Conservation (phyloP, 2,113 vertebrate species). For the Argyrosomus japonicus region DNA sequence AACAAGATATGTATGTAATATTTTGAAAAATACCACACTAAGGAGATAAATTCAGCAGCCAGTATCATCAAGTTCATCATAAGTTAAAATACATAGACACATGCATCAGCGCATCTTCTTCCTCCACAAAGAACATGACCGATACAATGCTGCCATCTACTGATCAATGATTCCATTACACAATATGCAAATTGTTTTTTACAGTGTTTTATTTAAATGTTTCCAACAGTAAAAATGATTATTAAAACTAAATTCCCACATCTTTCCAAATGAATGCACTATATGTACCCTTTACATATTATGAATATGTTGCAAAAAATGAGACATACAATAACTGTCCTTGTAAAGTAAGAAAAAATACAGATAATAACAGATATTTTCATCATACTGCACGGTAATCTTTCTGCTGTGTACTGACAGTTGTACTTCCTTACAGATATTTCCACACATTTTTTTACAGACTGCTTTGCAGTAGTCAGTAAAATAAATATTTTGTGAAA, state of each 20-base stretch:
- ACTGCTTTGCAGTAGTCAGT: neutral
- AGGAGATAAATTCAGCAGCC: too few relatives aligned
- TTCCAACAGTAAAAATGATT: neutral
- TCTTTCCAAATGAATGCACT: constrained; percentile 2
- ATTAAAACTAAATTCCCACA: neutral
- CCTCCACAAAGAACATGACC: neutral
- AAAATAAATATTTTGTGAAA: neutral
- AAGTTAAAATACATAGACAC: too few relatives aligned
- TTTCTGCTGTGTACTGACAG: neutral
- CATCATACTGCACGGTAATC: neutral
- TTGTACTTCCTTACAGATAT: neutral
- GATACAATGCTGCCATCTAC: constrained; percentile 43
- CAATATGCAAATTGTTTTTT: neutral
- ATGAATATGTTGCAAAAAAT: constrained; percentile 1
- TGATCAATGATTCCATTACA: neutral
- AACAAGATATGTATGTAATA: too few relatives aligned
- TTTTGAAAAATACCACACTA: too few relatives aligned
- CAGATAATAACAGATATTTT: neutral
- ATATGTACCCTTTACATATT: neutral
- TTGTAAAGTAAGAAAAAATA: neutral
- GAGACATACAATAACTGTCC: neutral
- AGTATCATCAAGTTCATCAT: too few relatives aligned
- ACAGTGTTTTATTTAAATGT: constrained; percentile 14
- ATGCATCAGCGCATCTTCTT: neutral
- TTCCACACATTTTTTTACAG: neutral